Percentiles rank a stretch among this genome's conserved stretches.
These are phyloP conservation scores for Drosophila suboccidentalis DNA, from an alignment of 2,888 invertebrate genomes.

Conservation along the genomic window DNA sequence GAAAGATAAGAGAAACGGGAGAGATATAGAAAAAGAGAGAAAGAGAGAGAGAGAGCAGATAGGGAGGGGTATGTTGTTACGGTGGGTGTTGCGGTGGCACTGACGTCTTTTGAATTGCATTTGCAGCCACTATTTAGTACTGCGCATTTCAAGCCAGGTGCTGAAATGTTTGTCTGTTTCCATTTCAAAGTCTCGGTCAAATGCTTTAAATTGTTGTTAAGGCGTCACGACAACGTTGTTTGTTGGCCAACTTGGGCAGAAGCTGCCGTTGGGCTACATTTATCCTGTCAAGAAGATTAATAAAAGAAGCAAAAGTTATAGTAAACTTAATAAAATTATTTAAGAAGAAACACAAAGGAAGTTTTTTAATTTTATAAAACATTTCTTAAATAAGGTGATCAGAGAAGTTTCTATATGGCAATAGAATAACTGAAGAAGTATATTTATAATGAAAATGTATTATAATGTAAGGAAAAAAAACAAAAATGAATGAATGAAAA, in stretches of 20 bases:
- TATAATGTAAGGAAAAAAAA: too few relatives aligned
- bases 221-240: conserved; percentile 10
- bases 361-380: not conserved
- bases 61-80: not conserved
- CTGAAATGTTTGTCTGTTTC: conserved; percentile 60
- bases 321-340: not conserved
- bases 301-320: not conserved
- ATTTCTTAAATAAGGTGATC: not conserved
- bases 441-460: too few relatives aligned
- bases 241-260: conserved; percentile 8
- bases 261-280: not conserved
- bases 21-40: not conserved
- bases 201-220: conserved; percentile 34
- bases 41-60: not conserved
- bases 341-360: not conserved
- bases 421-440: too few relatives aligned
- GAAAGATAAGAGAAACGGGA: not conserved
- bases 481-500: too few relatives aligned
- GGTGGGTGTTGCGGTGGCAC: conserved; percentile 23
- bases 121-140: conserved; percentile 11
- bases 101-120: conserved; percentile 45
- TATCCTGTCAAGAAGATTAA: not conserved
- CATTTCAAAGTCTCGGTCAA: conserved; percentile 69
- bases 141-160: conserved; percentile 37
- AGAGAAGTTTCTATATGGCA: not conserved